Evolutionary conservation across 2,888 invertebrate species (phyloP), one percentile per base, ranked within the genome.

Genomic region (Papilio gigon): DNA sequence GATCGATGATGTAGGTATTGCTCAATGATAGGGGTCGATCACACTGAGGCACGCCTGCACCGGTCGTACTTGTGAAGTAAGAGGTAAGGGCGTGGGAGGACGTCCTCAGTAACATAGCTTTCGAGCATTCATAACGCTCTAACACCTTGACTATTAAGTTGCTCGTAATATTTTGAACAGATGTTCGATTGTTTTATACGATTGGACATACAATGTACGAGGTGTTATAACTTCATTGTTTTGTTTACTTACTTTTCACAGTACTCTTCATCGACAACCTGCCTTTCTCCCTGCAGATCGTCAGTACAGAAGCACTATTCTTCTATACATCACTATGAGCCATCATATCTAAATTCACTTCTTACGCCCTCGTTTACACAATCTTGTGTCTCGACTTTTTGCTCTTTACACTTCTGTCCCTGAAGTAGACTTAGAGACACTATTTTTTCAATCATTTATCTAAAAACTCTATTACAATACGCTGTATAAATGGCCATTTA

Each of bases 31-130:
- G 25, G 60, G 60, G 50, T 67, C 67, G 50, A 66, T 66, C 50
- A 68, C 67, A 63, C 44, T 58, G 58, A 30, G 44, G 17, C 35
- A 40, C 25, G 53, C 40, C 30, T 53, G 62, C 71, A 73, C 74
- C 73, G 73, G 80, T 80, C 74, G 80, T 81, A 82, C 78, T 79
- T 80, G 82, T 75, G 76, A 78, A 77, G 76, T 77, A 76, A 77
- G 80, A 81, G 79, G 78, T 73, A 70, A n/a, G 72, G 75, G 72
- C 73, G 86, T 85, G 78, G 86, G 84, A 80, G 80, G 81, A 72
- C 77, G 83, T 84, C 82, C 82, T 82, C 71, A 73, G 71, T 76
- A 74, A 76, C 74, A 69, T 73, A 50, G 62, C 65, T 68, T 72
- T 71, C 68, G 70, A 65, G 70, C 40, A 40, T 62, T 33, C 56